Base-by-base conservation (phyloP, 2,113 vertebrate species). In the Alces alces region DNA sequence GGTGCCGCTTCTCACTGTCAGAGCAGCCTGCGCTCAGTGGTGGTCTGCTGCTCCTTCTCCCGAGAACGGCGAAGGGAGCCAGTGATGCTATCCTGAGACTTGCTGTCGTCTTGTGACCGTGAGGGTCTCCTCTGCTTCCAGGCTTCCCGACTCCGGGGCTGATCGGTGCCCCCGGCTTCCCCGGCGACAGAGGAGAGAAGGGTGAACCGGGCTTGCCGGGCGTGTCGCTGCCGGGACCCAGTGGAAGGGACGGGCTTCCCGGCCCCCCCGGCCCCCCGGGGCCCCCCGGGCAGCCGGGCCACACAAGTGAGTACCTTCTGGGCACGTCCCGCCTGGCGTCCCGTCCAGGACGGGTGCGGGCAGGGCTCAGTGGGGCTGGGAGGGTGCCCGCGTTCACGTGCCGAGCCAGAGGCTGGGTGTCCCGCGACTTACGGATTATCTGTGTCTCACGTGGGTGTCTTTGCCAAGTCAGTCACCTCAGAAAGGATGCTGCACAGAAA, bases 141-240 rank as follows among this genome's bases (percentile, higher is more conserved):
- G 98, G 98, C 88, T 91, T 30, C 39, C 90, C 98, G 0, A 0
- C 98, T 60, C 98, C 99, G 52, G 99, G 99, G 0, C 98, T 98
- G 61, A 47, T 58, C 39, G 99, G 99, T 93, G 98, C 99, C 36
- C 99, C 97, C 9, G 99, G 99, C 84, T 98, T 98, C 52, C 99
- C 99, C 60, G 99, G 99, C 10, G 98, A 99, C 12, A 89, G 98
- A 93, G 99, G 99, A 76, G 98, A 99, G 98, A 99, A 99, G 96
- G 99, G 99, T 82, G 99, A 99, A 80, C 98, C 83, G 30, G 99
- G 99, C 45, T 19, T 96, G 30, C 99, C 99, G 0, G 99, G 99
- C 27, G 79, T 97, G 39, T 98, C 99, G 90, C 97, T 99, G 33
- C 98, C 98, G 3, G 99, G 99, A 92, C 98, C 96, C 3, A 99